Percentiles rank a stretch among this genome's conserved stretches.
These are phyloP conservation scores for Rhabdophis nuchalis DNA, from an alignment of 2,797 vertebrate species.

Conservation along the genomic window DNA sequence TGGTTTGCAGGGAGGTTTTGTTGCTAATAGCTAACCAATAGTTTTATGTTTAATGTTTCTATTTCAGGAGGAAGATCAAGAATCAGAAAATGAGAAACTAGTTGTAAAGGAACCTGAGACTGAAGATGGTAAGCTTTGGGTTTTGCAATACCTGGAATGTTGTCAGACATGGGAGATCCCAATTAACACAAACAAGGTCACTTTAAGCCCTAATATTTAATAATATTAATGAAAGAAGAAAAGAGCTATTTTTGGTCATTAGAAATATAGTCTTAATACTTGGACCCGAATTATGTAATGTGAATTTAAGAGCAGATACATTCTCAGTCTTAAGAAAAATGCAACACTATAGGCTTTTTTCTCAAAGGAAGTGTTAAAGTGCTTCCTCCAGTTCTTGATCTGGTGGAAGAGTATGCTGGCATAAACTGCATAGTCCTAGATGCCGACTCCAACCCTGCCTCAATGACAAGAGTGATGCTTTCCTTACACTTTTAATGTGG, in stretches of 20 bases:
- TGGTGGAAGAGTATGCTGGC: background rate
- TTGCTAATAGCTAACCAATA: background rate
- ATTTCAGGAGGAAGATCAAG: constrained; percentile 65
- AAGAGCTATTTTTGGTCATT: background rate
- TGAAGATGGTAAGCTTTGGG: constrained; percentile 63
- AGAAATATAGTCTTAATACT: background rate
- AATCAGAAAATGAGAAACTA: constrained; percentile 62
- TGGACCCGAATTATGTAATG: background rate
- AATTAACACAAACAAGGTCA: background rate
- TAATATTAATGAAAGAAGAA: background rate
- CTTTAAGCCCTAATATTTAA: background rate
- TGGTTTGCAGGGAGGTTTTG: background rate
- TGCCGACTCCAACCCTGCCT: background rate
- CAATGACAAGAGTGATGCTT: background rate
- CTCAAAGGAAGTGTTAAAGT: background rate
- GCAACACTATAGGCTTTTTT: background rate
- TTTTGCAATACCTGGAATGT: background rate
- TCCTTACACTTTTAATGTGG: background rate
- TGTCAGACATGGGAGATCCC: background rate
- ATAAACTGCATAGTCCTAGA: background rate
- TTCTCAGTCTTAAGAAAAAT: background rate
- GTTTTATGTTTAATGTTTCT: background rate
- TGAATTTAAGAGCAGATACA: background rate
- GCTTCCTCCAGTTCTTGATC: background rate
- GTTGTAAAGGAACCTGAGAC: constrained; percentile 58